Base-by-base conservation (phyloP, 2,797 vertebrate genomes). In the Emys orbicularis region DNA sequence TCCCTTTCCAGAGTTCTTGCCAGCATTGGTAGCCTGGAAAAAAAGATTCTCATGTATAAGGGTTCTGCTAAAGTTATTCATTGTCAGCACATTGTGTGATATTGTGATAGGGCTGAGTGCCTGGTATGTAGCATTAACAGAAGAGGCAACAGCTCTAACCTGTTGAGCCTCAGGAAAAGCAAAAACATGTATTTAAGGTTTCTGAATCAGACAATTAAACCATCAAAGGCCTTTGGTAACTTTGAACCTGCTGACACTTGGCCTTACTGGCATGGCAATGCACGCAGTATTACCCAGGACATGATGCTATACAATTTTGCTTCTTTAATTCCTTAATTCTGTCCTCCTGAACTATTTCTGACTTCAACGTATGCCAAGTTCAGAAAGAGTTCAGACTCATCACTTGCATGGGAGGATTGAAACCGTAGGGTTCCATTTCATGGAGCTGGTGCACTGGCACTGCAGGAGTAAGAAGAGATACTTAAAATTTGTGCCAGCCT, bases 381-480 rank as follows among this genome's bases (percentile, higher is more conserved):
- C 97, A 97, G 74, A 90, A 72, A 87, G 91, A 97, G 97, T 97
- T 96, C 97, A 97, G 50, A 23, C 86, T 93, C 4, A 2, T 91
- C 84, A 53, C n/a, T 86, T 91, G 57, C 88, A 93, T 41, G 37
- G 95, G 80, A 96, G 77, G 56, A 85, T 57, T 44, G 6, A 92
- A 95, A 90, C 83, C 86, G 87, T 86, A 1, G 18, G 88, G 90
- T 97, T 97, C 89, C 81, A 18, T 94, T 96, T 97, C 96, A 97
- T 82, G 83, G 79, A 84, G 81, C 89, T 94, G 12, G 1, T 95
- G 82, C 68, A 94, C 86, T 57, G 84, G 94, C 95, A 95, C 56
- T 81, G 84, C 76, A 74, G 1, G 23, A 74, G 65, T 82, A 96
- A 97, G 93, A 95, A 52, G 47, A 41, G 6, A 87, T 76, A 88